phyloP scores from a whole-genome alignment of 2,797 vertebrate genomes.

The Buceros bicornis region DNA sequence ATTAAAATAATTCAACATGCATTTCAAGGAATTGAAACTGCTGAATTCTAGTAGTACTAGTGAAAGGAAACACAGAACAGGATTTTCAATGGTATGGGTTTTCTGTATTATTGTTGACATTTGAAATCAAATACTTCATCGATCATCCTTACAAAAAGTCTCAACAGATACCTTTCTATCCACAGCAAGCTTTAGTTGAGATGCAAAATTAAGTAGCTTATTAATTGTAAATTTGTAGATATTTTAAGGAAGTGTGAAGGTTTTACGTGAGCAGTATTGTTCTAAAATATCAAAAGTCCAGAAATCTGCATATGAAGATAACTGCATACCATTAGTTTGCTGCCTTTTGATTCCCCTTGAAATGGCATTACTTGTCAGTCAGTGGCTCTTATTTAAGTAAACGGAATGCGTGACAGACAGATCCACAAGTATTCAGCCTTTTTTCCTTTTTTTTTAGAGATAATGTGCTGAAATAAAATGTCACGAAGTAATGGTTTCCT shows the following conservation, averaged over 20 bases:
- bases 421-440: not conserved
- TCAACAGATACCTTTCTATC: not conserved
- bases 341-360: not conserved
- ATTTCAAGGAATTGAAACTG: not conserved
- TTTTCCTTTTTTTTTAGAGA: not conserved
- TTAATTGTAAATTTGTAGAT: not conserved
- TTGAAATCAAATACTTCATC: not conserved
- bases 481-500: constrained; percentile 4
- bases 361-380: not conserved
- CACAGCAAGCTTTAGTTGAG: not conserved
- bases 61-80: not conserved
- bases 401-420: not conserved
- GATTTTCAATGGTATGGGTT: accelerated
- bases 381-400: constrained; percentile 3
- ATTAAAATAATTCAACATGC: not conserved
- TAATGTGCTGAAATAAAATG: constrained; percentile 40
- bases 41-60: not conserved
- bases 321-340: not conserved
- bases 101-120: not conserved
- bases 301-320: not conserved
- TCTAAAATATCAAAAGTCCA: not conserved
- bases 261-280: accelerated
- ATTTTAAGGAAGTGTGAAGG: not conserved
- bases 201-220: not conserved
- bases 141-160: not conserved